Percentiles rank a stretch among this genome's conserved stretches.
Conservation (phyloP, 2,888 invertebrate species). For the Rotaria socialis region DNA sequence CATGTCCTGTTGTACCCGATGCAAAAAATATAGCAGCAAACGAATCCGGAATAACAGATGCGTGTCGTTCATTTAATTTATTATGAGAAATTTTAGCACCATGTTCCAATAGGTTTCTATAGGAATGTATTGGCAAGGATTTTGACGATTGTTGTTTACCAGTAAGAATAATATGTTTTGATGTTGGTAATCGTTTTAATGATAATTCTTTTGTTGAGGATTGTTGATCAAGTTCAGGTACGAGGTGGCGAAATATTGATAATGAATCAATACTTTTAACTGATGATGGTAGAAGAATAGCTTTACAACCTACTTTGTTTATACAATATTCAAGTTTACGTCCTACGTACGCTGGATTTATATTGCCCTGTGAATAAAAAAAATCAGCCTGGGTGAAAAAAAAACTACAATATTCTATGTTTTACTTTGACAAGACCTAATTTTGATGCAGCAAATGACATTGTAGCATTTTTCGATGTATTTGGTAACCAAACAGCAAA, state of each 20-base stretch:
- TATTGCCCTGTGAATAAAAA: constrained; percentile 48
- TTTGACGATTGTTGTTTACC: background rate
- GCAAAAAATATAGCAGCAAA: background rate
- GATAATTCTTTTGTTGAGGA: background rate
- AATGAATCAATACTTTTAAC: constrained; percentile 62
- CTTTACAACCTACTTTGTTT: constrained; percentile 69
- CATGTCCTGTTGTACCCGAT: background rate
- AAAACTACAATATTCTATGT: background rate
- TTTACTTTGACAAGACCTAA: constrained; percentile 40
- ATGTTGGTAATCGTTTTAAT: constrained; percentile 34
- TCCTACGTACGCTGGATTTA: constrained; percentile 71
- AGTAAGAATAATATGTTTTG: constrained; percentile 36
- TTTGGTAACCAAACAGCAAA: constrained; percentile 43
- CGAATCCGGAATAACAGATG: background rate
- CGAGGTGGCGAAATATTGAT: background rate
- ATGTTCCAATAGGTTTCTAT: background rate
- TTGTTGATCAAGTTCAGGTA: constrained; percentile 35
- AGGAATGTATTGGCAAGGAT: background rate
- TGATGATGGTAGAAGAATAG: constrained; percentile 66
- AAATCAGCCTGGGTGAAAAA: background rate
- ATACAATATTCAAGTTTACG: constrained; percentile 71
- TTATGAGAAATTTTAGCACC: background rate
- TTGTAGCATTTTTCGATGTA: constrained; percentile 36
- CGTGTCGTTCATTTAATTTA: background rate
- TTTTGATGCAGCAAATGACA: constrained; percentile 36